Base-by-base conservation (phyloP, 2,888 invertebrate genomes). In the Sinelater perroti region DNA sequence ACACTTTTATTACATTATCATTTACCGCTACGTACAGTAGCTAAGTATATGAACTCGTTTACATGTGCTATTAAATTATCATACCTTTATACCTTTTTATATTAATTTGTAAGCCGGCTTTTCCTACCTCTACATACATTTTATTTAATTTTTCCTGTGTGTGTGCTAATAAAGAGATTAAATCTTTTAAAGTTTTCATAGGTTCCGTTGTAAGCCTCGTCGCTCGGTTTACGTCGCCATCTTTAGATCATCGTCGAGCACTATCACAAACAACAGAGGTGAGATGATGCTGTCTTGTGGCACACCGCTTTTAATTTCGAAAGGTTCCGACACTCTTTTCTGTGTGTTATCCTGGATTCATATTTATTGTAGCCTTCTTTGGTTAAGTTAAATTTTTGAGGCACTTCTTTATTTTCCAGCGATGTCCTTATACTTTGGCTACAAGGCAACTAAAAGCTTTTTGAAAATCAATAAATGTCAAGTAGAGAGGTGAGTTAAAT, bases 331-430 rank as follows among this genome's bases (percentile, higher is more conserved):
- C 11, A 30, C 8, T 30, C 3, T n/a, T 5, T 11, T 11, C n/a
- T 30, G 30, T 30, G 30, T 8, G 30, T 11, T 10, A 30, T 30
- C 30, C 30, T 30, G 8, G 10, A 30, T 30, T n/a, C 30, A 8
- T 30, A 30, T n/a, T 30, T 30, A 30, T 30, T 30, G 30, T 30
- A 30, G 11, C 30, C 30, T 30, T 30, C 30, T 3, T 30, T 30
- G n/a, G 8, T 30, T 30, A 24, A 24, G 7, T 24, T 24, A 7
- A 24, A 6, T 7, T 7, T 24, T 7, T 24, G 7, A 24, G 24
- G 24, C 24, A 24, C 24, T 5, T 7, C 24, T 24, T 24, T 5
- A n/a, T n/a, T n/a, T n/a, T n/a, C n/a, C n/a, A n/a, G n/a, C n/a
- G n/a, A n/a, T n/a, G n/a, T n/a, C n/a, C n/a, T n/a, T n/a, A n/a